These are phyloP conservation scores for Crambe crambe DNA, from an alignment of 37 sponge, comb jelly and placozoan genomes.

Conservation along the genomic window DNA sequence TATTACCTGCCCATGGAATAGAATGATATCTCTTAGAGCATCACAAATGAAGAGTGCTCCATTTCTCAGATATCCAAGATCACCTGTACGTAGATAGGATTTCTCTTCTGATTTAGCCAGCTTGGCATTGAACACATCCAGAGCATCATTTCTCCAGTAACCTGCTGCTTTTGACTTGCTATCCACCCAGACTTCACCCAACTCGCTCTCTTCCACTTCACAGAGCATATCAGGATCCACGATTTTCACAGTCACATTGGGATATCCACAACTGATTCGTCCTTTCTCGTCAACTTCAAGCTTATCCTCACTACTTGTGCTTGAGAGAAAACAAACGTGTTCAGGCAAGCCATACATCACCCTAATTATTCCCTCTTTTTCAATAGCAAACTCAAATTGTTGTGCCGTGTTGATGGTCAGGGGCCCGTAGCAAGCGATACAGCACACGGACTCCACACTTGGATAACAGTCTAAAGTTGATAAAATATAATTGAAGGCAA, in stretches of 20 bases:
- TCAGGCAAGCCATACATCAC: constrained; percentile 43
- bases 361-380: constrained; percentile 7
- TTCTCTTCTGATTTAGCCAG: neutral
- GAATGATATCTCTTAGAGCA: constrained; percentile 28
- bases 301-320: neutral
- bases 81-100: constrained; percentile 59
- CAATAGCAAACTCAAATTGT: constrained; percentile 5
- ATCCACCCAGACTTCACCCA: constrained; percentile 54
- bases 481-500: constrained; percentile 32
- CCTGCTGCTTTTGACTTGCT: constrained; percentile 39
- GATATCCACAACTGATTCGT: constrained; percentile 12
- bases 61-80: constrained; percentile 37
- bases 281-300: neutral
- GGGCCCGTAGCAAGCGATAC: constrained; percentile 19
- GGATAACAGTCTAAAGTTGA: neutral
- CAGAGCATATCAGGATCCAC: constrained; percentile 40
- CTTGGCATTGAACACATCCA: constrained; percentile 25
- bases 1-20: constrained; percentile 33
- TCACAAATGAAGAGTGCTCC: constrained; percentile 36
- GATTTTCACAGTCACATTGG: constrained; percentile 35
- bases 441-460: neutral
- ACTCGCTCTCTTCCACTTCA: constrained; percentile 31
- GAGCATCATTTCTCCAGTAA: constrained; percentile 47
- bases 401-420: constrained; percentile 11
- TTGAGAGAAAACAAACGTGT: constrained; percentile 25